Conservation (phyloP, 1,140 invertebrate genomes). For the Phenacoccus solenopsis region DNA sequence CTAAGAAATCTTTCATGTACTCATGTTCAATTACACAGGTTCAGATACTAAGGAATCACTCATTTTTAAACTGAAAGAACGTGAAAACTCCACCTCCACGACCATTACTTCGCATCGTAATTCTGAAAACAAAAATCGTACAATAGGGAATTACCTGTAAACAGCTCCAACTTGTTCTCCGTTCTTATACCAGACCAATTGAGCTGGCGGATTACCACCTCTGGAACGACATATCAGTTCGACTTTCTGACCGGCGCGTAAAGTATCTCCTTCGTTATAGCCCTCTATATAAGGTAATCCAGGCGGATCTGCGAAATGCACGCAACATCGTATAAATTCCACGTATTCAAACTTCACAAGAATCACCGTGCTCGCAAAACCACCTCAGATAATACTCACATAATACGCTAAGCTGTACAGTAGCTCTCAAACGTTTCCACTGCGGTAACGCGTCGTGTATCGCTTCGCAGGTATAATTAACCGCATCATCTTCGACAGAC, state of each 20-base stretch:
- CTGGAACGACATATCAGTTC: slow-evolving; percentile 78
- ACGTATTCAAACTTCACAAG: too few species aligned
- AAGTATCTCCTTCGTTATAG: slow-evolving; percentile 67
- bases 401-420: slow-evolving; percentile 72
- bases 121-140: neutral
- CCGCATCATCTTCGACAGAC: slow-evolving; percentile 73
- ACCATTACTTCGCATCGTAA: neutral
- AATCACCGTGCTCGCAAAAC: too few species aligned
- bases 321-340: too few species aligned
- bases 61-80: too few species aligned
- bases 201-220: slow-evolving; percentile 89
- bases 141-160: slow-evolving; percentile 14
- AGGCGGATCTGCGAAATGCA: slow-evolving; percentile 60
- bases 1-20: too few species aligned
- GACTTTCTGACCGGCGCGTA: slow-evolving; percentile 73
- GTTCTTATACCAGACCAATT: slow-evolving; percentile 89
- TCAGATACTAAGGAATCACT: too few species aligned
- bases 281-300: slow-evolving; percentile 85
- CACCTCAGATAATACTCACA: slow-evolving; percentile 54
- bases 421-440: slow-evolving; percentile 51
- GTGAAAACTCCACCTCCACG: too few species aligned
- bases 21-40: too few species aligned
- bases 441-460: slow-evolving; percentile 69
- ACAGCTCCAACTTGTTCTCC: slow-evolving; percentile 51
- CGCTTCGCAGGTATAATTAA: slow-evolving; percentile 81